Evolutionary conservation across 2,888 invertebrate genomes (phyloP).

Genomic region (Drosophila koepferae): DNA sequence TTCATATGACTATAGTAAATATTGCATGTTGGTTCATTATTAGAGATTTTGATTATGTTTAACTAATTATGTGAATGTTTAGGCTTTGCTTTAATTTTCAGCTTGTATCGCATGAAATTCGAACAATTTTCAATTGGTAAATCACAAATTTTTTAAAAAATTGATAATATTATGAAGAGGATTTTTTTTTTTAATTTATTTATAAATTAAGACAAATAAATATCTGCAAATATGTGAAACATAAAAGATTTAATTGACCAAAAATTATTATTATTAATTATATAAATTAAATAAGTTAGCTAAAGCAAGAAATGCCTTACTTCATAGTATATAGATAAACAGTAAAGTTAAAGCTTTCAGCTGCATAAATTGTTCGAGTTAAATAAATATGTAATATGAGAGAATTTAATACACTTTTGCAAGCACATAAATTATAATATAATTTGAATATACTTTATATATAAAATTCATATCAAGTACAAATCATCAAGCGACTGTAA

Average conservation of each 20-base stretch:
- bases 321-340: no score
- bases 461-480: background rate
- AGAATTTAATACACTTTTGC: background rate
- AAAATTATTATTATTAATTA: no score
- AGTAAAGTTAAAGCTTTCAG: no score
- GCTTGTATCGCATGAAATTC: background rate
- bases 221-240: no score
- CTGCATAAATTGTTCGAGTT: no score
- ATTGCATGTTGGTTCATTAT: constrained; percentile 1
- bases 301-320: no score
- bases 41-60: background rate
- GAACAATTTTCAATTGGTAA: background rate
- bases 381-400: no score
- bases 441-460: background rate
- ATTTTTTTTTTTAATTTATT: background rate
- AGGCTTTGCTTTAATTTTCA: background rate
- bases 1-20: background rate
- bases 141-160: no score
- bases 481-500: background rate
- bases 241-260: no score
- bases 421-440: background rate
- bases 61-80: background rate
- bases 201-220: background rate
- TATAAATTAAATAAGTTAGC: no score
- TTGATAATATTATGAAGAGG: background rate